phyloP scores from a whole-genome alignment of 2,797 vertebrate genomes.

The Vireo griseus region DNA sequence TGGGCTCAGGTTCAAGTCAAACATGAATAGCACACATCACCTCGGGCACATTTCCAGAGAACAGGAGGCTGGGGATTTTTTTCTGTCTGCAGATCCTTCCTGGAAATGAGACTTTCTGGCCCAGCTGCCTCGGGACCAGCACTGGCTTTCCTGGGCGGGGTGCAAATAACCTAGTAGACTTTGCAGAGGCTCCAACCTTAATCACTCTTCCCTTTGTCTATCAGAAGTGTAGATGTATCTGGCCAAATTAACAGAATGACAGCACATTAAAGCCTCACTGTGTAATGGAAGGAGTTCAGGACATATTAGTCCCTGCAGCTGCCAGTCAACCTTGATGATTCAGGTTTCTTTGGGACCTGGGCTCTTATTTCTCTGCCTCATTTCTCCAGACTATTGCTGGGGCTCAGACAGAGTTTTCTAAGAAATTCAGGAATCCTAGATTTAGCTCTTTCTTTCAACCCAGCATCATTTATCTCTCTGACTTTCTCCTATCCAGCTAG shows the following conservation, averaged over 20 bases:
- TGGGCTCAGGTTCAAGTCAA: slow-evolving; percentile 33
- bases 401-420: neutral
- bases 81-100: neutral
- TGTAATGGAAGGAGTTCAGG: neutral
- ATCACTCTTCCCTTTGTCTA: neutral
- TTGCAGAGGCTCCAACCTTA: neutral
- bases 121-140: neutral
- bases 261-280: neutral
- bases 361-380: neutral
- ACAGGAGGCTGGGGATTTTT: neutral
- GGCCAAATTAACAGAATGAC: neutral
- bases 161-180: neutral
- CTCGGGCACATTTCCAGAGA: neutral
- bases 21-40: rapidly evolving
- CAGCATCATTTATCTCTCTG: neutral
- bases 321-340: neutral
- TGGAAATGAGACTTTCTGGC: neutral
- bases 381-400: neutral
- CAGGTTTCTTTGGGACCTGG: neutral
- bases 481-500: neutral
- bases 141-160: neutral
- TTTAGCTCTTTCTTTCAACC: neutral
- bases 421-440: neutral
- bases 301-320: neutral
- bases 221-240: neutral